Percentiles rank a stretch among this genome's conserved stretches.
These are phyloP conservation scores for Meloidogyne floridensis DNA, from an alignment of 1,140 invertebrate genomes.

Conservation along the genomic window DNA sequence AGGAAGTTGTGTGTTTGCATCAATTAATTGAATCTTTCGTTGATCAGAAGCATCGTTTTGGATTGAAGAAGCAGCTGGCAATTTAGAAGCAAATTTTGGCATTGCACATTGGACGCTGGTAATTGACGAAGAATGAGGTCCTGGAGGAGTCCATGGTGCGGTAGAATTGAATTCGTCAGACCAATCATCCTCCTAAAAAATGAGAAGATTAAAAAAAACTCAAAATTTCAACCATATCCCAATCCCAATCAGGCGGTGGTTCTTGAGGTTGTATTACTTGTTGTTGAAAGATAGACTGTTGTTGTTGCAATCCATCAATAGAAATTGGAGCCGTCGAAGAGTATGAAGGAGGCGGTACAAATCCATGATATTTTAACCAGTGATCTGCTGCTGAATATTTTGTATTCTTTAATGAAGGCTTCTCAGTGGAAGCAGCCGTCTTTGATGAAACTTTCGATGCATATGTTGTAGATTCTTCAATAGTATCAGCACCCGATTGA, in stretches of 20 bases:
- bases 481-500: background rate
- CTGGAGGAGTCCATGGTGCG: background rate
- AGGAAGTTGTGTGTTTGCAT: background rate
- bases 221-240: background rate
- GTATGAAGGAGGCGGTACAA: background rate
- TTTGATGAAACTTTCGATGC: slow-evolving; percentile 9
- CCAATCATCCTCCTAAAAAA: background rate
- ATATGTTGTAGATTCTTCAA: background rate
- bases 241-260: background rate
- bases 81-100: background rate
- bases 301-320: background rate
- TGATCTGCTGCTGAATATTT: slow-evolving; percentile 7
- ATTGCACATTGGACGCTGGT: background rate
- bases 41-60: too few relatives aligned
- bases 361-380: slow-evolving; percentile 16
- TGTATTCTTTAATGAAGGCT: background rate
- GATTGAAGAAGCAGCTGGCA: background rate
- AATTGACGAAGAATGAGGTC: background rate
- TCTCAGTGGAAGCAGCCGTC: background rate
- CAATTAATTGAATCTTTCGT: slow-evolving; percentile 12
- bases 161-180: background rate
- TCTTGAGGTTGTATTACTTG: background rate
- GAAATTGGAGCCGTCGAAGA: background rate
- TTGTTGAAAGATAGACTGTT: background rate
- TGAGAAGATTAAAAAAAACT: background rate